A percentile compares a stretch with the other conserved stretches of the same genome.
These are phyloP conservation scores for Alosa alosa DNA, from an alignment of 2,113 vertebrate genomes.

Conservation along the genomic window DNA sequence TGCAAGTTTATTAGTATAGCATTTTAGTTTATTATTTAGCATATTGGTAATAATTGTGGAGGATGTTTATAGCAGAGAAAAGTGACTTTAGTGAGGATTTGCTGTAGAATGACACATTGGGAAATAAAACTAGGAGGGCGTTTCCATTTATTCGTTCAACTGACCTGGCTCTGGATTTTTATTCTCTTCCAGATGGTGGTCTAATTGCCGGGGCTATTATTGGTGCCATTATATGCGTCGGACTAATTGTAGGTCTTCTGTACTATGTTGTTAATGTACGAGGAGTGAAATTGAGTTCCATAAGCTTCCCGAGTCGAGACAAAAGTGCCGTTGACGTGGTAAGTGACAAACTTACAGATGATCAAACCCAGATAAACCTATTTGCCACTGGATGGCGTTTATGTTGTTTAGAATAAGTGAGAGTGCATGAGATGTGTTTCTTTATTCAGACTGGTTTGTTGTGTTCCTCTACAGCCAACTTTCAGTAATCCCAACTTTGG, in stretches of 20 bases:
- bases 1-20: too few relatives aligned
- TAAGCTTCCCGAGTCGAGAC: conserved; percentile 49
- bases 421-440: background rate
- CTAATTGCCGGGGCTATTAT: conserved; percentile 54
- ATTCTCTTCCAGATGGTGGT: conserved; percentile 35
- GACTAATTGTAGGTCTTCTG: conserved; percentile 51
- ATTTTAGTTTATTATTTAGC: background rate
- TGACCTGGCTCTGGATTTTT: conserved; percentile 6
- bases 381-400: background rate
- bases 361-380: background rate
- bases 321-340: conserved; percentile 54
- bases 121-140: background rate
- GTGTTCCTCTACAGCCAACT: conserved; percentile 61
- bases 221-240: conserved; percentile 44
- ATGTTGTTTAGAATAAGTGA: too few relatives aligned
- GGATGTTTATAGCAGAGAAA: background rate
- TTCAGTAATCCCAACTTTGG: conserved; percentile 72
- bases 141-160: background rate
- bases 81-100: background rate
- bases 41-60: background rate
- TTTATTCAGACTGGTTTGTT: background rate
- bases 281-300: conserved; percentile 54
- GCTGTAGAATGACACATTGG: background rate
- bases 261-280: conserved; percentile 61
- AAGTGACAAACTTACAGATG: conserved; percentile 37